Evolutionary conservation across 2,888 invertebrate genomes (phyloP), one percentile per base, ranked within the genome.

Genomic region (Eristalis arbustorum): DNA sequence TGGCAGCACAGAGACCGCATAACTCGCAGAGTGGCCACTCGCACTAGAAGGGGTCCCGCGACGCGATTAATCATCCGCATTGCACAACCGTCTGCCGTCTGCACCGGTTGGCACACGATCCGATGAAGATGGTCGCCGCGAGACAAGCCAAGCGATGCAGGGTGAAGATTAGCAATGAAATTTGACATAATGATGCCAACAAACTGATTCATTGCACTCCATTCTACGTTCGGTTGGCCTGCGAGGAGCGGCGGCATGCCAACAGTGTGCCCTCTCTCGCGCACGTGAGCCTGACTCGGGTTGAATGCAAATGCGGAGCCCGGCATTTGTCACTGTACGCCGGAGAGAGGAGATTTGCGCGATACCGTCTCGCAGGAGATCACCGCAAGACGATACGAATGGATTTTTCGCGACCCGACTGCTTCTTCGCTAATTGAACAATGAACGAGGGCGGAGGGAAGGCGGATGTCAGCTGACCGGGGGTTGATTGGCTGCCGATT

Each of bases 141-240:
- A 57, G 23, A 25, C 8, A 49, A 57, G 37, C 22, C 18, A 34
- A 42, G 5, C 40, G 42, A 61, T 40, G 37, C 37, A 57, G 28
- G 25, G 34, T n/a, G 25, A 37, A 56, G 72, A 72, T 64, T 61
- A 42, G 34, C 63, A 56, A 56, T 34, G 28, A 42, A 34, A 49
- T 66, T 78, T 72, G 78, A 78, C 78, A 78, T 71, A 71, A 78
- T 78, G 59, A 72, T 72, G 62, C 37, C 49, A 69, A 49, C 64
- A 23, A 57, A 66, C 57, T 11, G 34, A 66, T 23, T 74, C 56
- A 63, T 56, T 56, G 23, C 40, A 64, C 23, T 28, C 8, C 23
- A 56, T 37, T 49, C 8, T 8, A n/a, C 49, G n/a, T 49, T n/a
- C 6, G 49, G 49, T 18, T n/a, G 18, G 6, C 49, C 6, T 18